phyloP scores from a whole-genome alignment of 2,797 vertebrate genomes.

The Calcarius lapponicus region DNA sequence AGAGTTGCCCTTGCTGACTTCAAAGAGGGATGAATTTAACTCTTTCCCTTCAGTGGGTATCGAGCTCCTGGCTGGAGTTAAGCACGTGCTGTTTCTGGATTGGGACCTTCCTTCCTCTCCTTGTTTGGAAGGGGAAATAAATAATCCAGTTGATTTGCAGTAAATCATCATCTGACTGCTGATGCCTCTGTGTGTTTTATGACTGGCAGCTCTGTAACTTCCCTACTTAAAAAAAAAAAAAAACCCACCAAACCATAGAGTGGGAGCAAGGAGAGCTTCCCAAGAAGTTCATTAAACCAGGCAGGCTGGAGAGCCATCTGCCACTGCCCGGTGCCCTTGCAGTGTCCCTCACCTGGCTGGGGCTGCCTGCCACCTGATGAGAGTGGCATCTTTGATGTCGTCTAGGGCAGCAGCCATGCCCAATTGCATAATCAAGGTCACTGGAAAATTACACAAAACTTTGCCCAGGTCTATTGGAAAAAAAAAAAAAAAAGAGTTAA shows the following conservation, averaged over 20 bases:
- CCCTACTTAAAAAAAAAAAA: background rate
- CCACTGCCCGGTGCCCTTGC: background rate
- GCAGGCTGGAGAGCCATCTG: background rate
- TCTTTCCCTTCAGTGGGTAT: background rate
- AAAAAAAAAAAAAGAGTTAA: slow-evolving; percentile 16
- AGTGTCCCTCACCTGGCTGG: background rate
- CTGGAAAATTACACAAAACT: slow-evolving; percentile 73
- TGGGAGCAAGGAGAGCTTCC: background rate
- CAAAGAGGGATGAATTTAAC: slow-evolving; percentile 33
- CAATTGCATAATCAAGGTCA: slow-evolving; percentile 66
- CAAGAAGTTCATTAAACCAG: background rate
- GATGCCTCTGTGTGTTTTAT: background rate
- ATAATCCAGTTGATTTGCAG: background rate
- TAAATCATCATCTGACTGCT: background rate
- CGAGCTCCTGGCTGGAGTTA: background rate
- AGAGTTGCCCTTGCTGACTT: background rate
- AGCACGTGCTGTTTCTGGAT: background rate
- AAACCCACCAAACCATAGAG: background rate
- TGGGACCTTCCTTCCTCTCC: background rate
- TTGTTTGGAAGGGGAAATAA: background rate
- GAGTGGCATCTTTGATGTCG: slow-evolving; percentile 51
- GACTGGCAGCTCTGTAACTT: background rate
- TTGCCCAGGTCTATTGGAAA: slow-evolving; percentile 28
- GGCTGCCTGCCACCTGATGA: slow-evolving; percentile 15
- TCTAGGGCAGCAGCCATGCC: slow-evolving; percentile 28